Percentiles rank a stretch among this genome's conserved stretches.
Conservation (phyloP, 2,113 vertebrate species). For the Cavia porcellus region DNA sequence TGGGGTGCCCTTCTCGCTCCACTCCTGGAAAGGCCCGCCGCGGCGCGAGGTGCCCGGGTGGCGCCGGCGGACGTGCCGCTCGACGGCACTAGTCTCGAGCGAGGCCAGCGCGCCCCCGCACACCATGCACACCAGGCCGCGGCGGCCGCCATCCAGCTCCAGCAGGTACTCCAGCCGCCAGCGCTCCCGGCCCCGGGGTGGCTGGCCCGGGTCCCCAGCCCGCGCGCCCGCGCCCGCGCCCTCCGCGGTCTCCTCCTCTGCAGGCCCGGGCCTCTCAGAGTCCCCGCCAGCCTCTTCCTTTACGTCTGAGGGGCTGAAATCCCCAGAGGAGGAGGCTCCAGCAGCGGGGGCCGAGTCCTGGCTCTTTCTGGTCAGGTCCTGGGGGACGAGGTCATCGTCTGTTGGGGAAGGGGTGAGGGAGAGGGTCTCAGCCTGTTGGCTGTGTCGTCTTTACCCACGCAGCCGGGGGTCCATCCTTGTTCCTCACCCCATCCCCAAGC, state of each 20-base stretch:
- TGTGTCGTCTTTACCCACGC: slow-evolving; percentile 53
- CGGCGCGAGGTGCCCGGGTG: slow-evolving; percentile 92
- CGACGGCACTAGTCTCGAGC: slow-evolving; percentile 92
- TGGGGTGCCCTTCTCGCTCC: slow-evolving; percentile 89
- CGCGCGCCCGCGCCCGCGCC: slow-evolving; percentile 59
- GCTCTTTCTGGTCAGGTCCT: slow-evolving; percentile 83
- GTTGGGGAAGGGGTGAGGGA: slow-evolving; percentile 80
- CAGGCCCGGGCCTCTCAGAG: slow-evolving; percentile 70
- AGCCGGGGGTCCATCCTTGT: slow-evolving; percentile 64
- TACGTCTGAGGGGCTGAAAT: slow-evolving; percentile 79
- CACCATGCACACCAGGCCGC: slow-evolving; percentile 93
- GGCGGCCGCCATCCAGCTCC: slow-evolving; percentile 91
- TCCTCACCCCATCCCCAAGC: slow-evolving; percentile 74
- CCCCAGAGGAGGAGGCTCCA: slow-evolving; percentile 70
- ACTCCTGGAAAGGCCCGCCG: slow-evolving; percentile 89
- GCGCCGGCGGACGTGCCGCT: slow-evolving; percentile 92
- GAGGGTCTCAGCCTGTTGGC: slow-evolving; percentile 75
- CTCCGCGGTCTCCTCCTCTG: slow-evolving; percentile 69
- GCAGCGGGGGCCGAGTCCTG: slow-evolving; percentile 67
- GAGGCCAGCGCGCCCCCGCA: slow-evolving; percentile 92
- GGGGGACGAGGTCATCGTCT: slow-evolving; percentile 77
- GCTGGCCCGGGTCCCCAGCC: slow-evolving; percentile 27
- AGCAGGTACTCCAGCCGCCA: slow-evolving; percentile 94
- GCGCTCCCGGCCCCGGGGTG: slow-evolving; percentile 85
- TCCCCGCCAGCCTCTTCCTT: slow-evolving; percentile 81